Conservation (phyloP, 2,113 vertebrate species). For the Tauraco erythrolophus region DNA sequence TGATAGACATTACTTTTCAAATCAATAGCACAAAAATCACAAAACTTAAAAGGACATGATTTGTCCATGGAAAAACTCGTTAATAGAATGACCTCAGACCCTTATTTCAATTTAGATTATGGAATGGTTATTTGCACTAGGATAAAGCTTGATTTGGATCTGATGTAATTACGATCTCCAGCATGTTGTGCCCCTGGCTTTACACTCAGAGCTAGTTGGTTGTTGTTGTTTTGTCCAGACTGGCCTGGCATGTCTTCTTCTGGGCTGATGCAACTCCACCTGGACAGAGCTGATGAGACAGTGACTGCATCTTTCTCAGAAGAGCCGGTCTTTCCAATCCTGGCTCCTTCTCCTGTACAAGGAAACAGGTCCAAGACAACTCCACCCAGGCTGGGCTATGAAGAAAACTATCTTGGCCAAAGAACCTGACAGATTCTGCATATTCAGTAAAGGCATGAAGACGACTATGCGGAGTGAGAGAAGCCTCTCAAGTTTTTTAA, state of each 20-base stretch:
- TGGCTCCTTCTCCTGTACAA: not conserved
- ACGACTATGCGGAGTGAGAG: not conserved
- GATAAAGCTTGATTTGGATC: not conserved
- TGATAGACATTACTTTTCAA: not conserved
- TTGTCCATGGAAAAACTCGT: not conserved
- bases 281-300: not conserved
- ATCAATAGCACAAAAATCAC: not conserved
- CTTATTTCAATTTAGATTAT: not conserved
- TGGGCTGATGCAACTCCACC: constrained; percentile 23
- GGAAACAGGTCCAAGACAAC: constrained; percentile 15
- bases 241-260: not conserved
- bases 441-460: not conserved
- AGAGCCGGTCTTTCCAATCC: not conserved
- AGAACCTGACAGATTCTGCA: not conserved
- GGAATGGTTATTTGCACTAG: not conserved
- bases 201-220: not conserved
- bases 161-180: not conserved
- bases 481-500: not conserved
- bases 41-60: not conserved
- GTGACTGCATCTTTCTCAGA: not conserved
- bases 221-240: not conserved
- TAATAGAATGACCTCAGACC: not conserved
- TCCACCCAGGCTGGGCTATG: not conserved
- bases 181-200: not conserved
- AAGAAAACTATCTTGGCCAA: not conserved